Conservation (phyloP, 2,113 vertebrate species). For the Lipophrys pholis region DNA sequence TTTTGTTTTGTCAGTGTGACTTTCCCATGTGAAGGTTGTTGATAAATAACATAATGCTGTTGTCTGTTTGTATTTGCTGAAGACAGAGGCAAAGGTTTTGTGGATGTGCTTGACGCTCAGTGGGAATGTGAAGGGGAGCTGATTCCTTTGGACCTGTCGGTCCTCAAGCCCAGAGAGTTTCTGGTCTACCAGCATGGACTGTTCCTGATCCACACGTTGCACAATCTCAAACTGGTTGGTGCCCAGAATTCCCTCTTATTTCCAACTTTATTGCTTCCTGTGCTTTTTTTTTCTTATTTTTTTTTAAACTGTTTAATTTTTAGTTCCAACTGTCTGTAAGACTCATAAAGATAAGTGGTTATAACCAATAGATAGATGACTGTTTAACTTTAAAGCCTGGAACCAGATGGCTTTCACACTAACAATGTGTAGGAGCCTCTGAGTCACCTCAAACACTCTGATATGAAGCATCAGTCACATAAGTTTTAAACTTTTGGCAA, state of each 20-base stretch:
- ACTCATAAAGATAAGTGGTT: neutral
- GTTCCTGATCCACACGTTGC: slow-evolving; percentile 83
- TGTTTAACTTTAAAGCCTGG: no score
- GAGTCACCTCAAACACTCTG: neutral
- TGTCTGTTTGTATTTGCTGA: slow-evolving; percentile 33
- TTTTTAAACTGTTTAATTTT: neutral
- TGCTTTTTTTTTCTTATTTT: neutral
- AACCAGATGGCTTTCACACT: neutral
- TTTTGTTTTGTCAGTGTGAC: neutral
- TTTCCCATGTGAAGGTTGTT: neutral
- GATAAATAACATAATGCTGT: neutral
- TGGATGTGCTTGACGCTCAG: slow-evolving; percentile 79
- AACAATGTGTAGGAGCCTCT: neutral
- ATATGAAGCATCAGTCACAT: no score
- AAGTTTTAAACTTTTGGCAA: no score
- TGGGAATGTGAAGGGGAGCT: slow-evolving; percentile 80
- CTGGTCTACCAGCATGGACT: slow-evolving; percentile 87
- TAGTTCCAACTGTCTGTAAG: neutral
- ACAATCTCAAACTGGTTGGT: slow-evolving; percentile 81
- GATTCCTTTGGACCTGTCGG: slow-evolving; percentile 64
- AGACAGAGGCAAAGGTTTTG: slow-evolving; percentile 65
- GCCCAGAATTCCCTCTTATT: neutral
- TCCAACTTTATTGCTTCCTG: neutral
- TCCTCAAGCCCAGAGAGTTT: slow-evolving; percentile 86
- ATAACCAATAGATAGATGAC: neutral